Evolutionary conservation across 2,797 vertebrate species (phyloP).

Genomic region (Urosaurus nigricauda): DNA sequence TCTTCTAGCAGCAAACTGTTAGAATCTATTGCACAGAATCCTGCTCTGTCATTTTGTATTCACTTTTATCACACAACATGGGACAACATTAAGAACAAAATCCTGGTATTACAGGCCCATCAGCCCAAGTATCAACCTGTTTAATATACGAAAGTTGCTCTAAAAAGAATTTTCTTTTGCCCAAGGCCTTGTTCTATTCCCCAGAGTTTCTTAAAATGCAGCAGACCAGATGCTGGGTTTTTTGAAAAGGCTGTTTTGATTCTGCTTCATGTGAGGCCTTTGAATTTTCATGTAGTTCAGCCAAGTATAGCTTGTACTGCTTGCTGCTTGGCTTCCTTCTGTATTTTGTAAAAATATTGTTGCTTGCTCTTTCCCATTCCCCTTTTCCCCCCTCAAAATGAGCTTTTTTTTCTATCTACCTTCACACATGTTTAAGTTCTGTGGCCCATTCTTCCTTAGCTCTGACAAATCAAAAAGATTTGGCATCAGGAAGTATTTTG

Average conservation of each 20-base stretch:
- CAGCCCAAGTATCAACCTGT: conserved; percentile 36
- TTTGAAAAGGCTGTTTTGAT: conserved; percentile 24
- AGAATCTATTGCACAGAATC: not conserved
- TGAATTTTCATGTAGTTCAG: not conserved
- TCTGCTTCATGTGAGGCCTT: not conserved
- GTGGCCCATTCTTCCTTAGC: not conserved
- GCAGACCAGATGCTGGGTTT: conserved; percentile 3
- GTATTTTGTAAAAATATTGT: not conserved
- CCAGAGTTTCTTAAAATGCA: conserved; percentile 10
- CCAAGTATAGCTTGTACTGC: not conserved
- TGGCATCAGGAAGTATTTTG: fast-evolving
- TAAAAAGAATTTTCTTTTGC: conserved; percentile 10
- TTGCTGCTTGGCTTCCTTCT: not conserved
- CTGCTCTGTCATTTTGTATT: not conserved
- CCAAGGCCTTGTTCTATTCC: not conserved
- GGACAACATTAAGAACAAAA: conserved; percentile 28
- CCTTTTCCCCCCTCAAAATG: not conserved
- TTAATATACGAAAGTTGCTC: conserved; percentile 31
- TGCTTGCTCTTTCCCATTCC: not conserved
- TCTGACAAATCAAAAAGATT: not conserved
- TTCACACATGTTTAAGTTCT: not conserved
- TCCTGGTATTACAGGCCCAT: conserved; percentile 56
- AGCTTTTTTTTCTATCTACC: not conserved
- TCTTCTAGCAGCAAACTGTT: not conserved
- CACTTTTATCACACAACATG: not conserved